phyloP scores from a whole-genome alignment of 2,797 vertebrate genomes.

The Sitta carolinensis region DNA sequence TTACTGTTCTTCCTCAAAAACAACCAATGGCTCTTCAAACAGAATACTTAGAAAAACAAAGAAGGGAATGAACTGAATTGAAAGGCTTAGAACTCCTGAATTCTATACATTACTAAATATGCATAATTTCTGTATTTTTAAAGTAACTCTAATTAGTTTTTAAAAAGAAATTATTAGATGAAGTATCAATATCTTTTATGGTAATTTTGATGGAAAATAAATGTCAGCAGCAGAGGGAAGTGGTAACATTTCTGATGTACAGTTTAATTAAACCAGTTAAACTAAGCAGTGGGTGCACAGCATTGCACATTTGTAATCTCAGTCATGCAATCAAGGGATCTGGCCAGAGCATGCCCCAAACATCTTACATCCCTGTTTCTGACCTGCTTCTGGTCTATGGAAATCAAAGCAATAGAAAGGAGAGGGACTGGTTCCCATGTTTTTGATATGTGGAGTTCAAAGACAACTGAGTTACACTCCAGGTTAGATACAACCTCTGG shows the following conservation, averaged over 20 bases:
- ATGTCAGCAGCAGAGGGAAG: not conserved
- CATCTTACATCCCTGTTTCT: not conserved
- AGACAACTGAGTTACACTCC: not conserved
- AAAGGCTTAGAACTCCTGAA: not conserved
- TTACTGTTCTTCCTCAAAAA: constrained; percentile 30
- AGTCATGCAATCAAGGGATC: rapidly evolving
- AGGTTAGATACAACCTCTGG: not conserved
- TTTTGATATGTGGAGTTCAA: not conserved
- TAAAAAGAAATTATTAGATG: not conserved
- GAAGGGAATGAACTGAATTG: not conserved
- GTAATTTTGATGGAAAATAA: not conserved
- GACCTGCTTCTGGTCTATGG: not conserved
- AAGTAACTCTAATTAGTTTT: not conserved
- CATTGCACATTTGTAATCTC: not conserved
- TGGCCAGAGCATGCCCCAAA: not conserved
- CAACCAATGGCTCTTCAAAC: not conserved
- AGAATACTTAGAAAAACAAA: constrained; percentile 21
- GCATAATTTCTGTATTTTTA: not conserved
- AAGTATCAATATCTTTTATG: not conserved
- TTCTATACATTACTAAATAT: not conserved
- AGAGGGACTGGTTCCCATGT: not conserved
- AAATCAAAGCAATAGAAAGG: not conserved
- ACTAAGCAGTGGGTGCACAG: not conserved
- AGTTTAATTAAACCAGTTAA: not conserved
- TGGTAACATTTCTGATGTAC: not conserved